A percentile compares a stretch with the other conserved stretches of the same genome.
phyloP scores from a whole-genome alignment of 2,113 vertebrate genomes.

The Leptobrachium ailaonicum region DNA sequence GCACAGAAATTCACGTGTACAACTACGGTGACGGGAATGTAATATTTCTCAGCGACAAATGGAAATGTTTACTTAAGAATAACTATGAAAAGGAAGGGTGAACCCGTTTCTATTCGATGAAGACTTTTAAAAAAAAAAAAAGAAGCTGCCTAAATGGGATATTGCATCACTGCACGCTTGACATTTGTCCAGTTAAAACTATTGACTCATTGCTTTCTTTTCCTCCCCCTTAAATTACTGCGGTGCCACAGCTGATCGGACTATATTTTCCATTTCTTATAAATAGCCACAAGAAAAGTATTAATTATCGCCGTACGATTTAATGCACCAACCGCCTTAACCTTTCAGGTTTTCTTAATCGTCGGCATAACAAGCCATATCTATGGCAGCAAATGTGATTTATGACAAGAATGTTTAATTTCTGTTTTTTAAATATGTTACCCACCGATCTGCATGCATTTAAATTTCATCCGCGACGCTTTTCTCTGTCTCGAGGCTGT shows the following conservation, averaged over 20 bases:
- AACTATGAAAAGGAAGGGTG: background rate
- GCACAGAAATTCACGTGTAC: too few species aligned
- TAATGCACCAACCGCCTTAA: constrained; percentile 98
- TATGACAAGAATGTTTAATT: constrained; percentile 99
- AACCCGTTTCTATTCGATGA: constrained; percentile 44
- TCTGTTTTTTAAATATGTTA: constrained; percentile 99
- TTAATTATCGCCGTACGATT: constrained; percentile 99
- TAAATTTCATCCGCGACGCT: constrained; percentile 86
- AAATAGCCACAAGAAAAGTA: constrained; percentile 99
- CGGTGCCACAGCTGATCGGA: constrained; percentile 88
- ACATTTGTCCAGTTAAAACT: constrained; percentile 83
- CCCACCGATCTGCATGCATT: constrained; percentile 99
- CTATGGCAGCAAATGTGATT: constrained; percentile 97
- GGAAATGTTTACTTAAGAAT: background rate
- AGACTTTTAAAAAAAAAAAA: constrained; percentile 64
- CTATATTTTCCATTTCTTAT: constrained; percentile 97
- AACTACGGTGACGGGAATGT: too few species aligned
- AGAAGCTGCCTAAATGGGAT: constrained; percentile 66
- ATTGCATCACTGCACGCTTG: constrained; percentile 72
- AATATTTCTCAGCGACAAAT: too few species aligned
- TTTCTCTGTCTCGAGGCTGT: constrained; percentile 90
- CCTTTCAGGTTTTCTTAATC: constrained; percentile 99
- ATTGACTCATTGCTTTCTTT: constrained; percentile 77
- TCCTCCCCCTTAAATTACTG: constrained; percentile 82
- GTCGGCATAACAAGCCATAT: constrained; percentile 97